Evolutionary conservation across 2,113 vertebrate species (phyloP).

Genomic region (Noturus placidus): DNA sequence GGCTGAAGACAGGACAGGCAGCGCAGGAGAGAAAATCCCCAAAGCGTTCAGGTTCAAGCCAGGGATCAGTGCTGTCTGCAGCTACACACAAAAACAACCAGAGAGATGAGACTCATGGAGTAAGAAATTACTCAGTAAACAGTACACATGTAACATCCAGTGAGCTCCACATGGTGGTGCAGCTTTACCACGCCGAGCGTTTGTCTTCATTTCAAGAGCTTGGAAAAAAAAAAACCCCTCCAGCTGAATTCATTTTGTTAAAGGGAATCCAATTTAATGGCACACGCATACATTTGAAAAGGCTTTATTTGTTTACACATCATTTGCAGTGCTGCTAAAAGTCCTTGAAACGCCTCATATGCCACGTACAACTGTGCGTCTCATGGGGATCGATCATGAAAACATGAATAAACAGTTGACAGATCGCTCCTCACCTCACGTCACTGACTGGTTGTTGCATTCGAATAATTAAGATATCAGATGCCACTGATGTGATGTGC

Average conservation of each 20-base stretch:
- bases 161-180: conserved; percentile 14
- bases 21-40: conserved; percentile 91
- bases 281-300: background rate
- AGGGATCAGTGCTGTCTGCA: conserved; percentile 92
- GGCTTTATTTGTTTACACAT: background rate
- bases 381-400: background rate
- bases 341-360: background rate
- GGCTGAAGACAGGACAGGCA: conserved; percentile 81
- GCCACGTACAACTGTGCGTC: background rate
- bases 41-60: conserved; percentile 90
- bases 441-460: background rate
- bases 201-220: background rate
- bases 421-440: background rate
- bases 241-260: conserved; percentile 1
- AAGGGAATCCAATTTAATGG: background rate
- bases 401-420: background rate
- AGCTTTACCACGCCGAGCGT: background rate
- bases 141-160: conserved; percentile 4
- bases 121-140: background rate
- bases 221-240: background rate
- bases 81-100: conserved; percentile 65
- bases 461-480: background rate
- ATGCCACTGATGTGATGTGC: background rate
- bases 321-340: background rate
- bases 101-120: background rate